A percentile compares a stretch with the other conserved stretches of the same genome.
These are phyloP conservation scores for Reinhardtius hippoglossoides DNA, from an alignment of 2,113 vertebrate species.

Conservation along the genomic window DNA sequence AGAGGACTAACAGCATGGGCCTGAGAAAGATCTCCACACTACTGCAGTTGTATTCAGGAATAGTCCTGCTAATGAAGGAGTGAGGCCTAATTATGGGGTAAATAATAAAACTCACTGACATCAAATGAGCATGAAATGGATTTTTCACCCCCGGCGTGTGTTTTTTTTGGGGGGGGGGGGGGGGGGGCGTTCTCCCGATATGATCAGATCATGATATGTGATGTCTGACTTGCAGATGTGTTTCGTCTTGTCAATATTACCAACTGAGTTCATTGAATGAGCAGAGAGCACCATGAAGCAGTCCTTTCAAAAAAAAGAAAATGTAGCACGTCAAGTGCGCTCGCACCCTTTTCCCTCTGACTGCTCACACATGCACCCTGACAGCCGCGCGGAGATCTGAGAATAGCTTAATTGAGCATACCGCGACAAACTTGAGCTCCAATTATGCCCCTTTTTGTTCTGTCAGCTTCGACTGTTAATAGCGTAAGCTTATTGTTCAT, in stretches of 20 bases:
- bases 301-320: not conserved
- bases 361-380: conserved; percentile 24
- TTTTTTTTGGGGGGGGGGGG: too few species aligned
- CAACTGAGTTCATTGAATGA: conserved; percentile 4
- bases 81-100: conserved; percentile 47
- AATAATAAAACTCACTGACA: conserved; percentile 55
- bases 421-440: conserved; percentile 31
- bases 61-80: conserved; percentile 41
- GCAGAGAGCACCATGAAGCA: not conserved
- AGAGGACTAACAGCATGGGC: conserved; percentile 41
- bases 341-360: not conserved
- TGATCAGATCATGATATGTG: not conserved
- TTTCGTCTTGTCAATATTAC: conserved; percentile 29
- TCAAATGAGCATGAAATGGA: conserved; percentile 44
- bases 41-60: conserved; percentile 31
- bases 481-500: conserved; percentile 49
- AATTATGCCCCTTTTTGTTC: conserved; percentile 57
- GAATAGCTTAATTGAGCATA: conserved; percentile 46
- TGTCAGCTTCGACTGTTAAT: conserved; percentile 57
- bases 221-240: conserved; percentile 27
- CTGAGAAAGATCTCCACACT: conserved; percentile 57
- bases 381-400: conserved; percentile 50
- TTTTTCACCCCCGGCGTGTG: conserved; percentile 29
- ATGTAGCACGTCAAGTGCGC: not conserved
- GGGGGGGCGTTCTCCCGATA: conserved; percentile 13